A percentile compares a stretch with the other conserved stretches of the same genome.
Evolutionary conservation across 1,140 invertebrate genomes (phyloP).

Genomic region (Tribolium castaneum): DNA sequence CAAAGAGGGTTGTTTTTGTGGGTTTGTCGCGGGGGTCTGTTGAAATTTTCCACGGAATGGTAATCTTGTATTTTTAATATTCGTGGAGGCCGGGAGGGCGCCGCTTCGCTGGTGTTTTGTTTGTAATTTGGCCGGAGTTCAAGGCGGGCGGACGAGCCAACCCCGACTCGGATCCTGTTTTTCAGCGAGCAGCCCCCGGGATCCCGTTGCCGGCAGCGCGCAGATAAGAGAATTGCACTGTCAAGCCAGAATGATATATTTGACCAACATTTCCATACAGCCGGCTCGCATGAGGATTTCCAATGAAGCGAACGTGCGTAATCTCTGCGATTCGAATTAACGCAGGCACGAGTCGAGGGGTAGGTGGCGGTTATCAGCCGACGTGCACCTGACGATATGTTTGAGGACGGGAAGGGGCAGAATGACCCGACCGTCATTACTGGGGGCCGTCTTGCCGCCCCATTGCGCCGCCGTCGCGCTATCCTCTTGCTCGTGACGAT

Average conservation of each 20-base stretch:
- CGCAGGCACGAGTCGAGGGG: conserved; percentile 52
- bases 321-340: conserved; percentile 64
- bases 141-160: conserved; percentile 47
- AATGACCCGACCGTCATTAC: conserved; percentile 42
- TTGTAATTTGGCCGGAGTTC: conserved; percentile 60
- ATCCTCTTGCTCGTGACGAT: conserved; percentile 39
- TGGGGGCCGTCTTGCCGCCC: conserved; percentile 30
- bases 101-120: conserved; percentile 57
- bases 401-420: conserved; percentile 43
- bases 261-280: conserved; percentile 85
- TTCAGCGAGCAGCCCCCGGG: conserved; percentile 58
- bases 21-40: background rate
- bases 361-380: conserved; percentile 50
- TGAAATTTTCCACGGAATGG: conserved; percentile 31
- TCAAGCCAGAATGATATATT: conserved; percentile 88
- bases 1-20: conserved; percentile 20
- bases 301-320: conserved; percentile 65
- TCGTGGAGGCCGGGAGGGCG: conserved; percentile 38
- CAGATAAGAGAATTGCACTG: conserved; percentile 89
- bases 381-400: conserved; percentile 57
- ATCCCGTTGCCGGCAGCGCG: conserved; percentile 66
- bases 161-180: conserved; percentile 59
- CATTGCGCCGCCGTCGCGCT: conserved; percentile 35
- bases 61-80: conserved; percentile 42
- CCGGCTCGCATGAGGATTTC: conserved; percentile 61